Conservation (phyloP, 2,113 vertebrate species). For the Falco punctatus region DNA sequence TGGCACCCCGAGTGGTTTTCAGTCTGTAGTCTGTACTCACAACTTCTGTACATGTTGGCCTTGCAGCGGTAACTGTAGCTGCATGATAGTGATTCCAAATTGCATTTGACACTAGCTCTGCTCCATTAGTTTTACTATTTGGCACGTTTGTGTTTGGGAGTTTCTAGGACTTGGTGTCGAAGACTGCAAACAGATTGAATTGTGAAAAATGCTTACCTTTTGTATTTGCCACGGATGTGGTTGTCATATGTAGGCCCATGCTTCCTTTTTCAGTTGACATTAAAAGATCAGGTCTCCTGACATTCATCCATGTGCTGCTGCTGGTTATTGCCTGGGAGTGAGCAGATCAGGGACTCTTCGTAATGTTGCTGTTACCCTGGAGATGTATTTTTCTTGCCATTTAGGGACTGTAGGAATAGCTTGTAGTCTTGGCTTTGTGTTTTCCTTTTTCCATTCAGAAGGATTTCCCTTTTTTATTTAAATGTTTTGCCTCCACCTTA, state of each 20-base stretch:
- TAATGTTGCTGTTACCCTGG: neutral
- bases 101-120: accelerated
- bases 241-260: neutral
- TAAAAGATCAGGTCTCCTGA: neutral
- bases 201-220: neutral
- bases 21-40: accelerated
- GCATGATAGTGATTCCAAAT: neutral
- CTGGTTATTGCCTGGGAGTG: accelerated
- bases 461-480: neutral
- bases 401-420: neutral
- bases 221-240: accelerated
- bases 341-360: neutral
- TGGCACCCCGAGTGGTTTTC: too few species aligned
- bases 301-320: accelerated
- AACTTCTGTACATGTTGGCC: accelerated
- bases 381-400: neutral
- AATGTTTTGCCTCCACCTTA: neutral
- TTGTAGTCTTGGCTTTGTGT: neutral
- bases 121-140: neutral
- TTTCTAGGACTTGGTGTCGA: neutral
- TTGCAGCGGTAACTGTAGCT: neutral
- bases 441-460: neutral
- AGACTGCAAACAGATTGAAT: neutral
- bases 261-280: neutral
- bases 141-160: accelerated